Evolutionary conservation across 1,140 invertebrate species (phyloP).

Genomic region (Trichonephila inaurata): DNA sequence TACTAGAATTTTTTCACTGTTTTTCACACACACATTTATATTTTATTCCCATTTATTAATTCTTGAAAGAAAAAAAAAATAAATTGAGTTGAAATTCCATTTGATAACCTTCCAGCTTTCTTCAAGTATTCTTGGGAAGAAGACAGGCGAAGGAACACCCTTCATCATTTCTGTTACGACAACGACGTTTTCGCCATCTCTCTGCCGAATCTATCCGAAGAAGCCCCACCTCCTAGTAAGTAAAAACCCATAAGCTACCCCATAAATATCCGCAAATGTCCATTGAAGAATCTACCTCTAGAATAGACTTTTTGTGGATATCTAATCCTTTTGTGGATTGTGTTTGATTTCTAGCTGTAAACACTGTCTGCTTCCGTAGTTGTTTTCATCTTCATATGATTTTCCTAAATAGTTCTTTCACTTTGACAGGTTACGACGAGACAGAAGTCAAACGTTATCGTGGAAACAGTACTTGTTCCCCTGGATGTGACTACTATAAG

Average conservation of each 20-base stretch:
- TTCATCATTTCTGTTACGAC: slow-evolving; percentile 67
- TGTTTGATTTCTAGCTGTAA: too few relatives aligned
- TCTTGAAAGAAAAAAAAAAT: too few relatives aligned
- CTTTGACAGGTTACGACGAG: slow-evolving; percentile 67
- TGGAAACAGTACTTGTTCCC: slow-evolving; percentile 14
- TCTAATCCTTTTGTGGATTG: too few relatives aligned
- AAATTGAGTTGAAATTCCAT: too few relatives aligned
- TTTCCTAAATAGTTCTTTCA: not conserved
- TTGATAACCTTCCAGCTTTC: slow-evolving; percentile 58
- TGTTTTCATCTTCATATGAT: not conserved
- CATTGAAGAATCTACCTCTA: too few relatives aligned
- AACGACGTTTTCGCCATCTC: slow-evolving; percentile 72
- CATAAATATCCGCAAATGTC: not conserved
- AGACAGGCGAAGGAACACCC: slow-evolving; percentile 59
- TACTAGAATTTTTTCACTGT: too few relatives aligned
- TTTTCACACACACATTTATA: too few relatives aligned
- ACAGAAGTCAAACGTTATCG: slow-evolving; percentile 32
- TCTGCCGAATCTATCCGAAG: slow-evolving; percentile 47
- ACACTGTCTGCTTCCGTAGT: too few relatives aligned
- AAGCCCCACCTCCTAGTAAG: slow-evolving; percentile 64
- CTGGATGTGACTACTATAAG: slow-evolving; percentile 51
- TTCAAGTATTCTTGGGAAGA: slow-evolving; percentile 72
- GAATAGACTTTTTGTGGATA: too few relatives aligned
- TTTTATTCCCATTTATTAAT: too few relatives aligned
- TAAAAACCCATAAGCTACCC: not conserved